Evolutionary conservation across 37 sponge, comb jelly and placozoan genomes (phyloP).

Genomic region (Amphimedon queenslandica): DNA sequence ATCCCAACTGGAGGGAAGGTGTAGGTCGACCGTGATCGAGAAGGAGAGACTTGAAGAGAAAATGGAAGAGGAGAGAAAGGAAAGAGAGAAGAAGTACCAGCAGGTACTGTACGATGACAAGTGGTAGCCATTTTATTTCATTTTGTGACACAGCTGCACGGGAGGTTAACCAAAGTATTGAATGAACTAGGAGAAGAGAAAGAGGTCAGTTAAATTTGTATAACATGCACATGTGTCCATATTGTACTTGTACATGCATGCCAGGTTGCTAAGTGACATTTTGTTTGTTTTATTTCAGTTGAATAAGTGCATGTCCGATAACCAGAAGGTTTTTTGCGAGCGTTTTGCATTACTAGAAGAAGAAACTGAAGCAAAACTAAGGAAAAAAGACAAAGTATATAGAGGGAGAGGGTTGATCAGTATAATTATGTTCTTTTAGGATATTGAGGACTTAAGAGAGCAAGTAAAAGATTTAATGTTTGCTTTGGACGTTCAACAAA

Average conservation of each 20-base stretch:
- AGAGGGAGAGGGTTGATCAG: neutral
- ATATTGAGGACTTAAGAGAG: constrained; percentile 82
- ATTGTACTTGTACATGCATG: neutral
- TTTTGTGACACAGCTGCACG: constrained; percentile 23
- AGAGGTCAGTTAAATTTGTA: constrained; percentile 42
- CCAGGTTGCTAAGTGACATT: no score
- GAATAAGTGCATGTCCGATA: constrained; percentile 80
- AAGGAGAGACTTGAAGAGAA: constrained; percentile 52
- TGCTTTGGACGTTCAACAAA: constrained; percentile 88
- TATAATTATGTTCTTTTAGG: constrained; percentile 25
- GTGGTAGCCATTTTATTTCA: neutral
- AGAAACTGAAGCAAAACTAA: constrained; percentile 35
- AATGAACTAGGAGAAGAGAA: constrained; percentile 73
- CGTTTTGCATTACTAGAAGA: constrained; percentile 50
- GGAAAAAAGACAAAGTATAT: constrained; percentile 50
- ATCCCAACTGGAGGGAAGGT: constrained; percentile 39
- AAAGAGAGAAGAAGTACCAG: constrained; percentile 50
- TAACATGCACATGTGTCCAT: neutral
- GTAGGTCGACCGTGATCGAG: constrained; percentile 22
- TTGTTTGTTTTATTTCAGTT: constrained; percentile 34
- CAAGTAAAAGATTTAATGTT: constrained; percentile 97
- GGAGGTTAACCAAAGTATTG: constrained; percentile 35
- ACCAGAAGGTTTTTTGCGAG: constrained; percentile 68
- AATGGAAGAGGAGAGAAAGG: constrained; percentile 60
- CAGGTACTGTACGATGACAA: constrained; percentile 8